Base-by-base conservation (phyloP, 1,140 invertebrate genomes). In the Drosophila biarmipes region DNA sequence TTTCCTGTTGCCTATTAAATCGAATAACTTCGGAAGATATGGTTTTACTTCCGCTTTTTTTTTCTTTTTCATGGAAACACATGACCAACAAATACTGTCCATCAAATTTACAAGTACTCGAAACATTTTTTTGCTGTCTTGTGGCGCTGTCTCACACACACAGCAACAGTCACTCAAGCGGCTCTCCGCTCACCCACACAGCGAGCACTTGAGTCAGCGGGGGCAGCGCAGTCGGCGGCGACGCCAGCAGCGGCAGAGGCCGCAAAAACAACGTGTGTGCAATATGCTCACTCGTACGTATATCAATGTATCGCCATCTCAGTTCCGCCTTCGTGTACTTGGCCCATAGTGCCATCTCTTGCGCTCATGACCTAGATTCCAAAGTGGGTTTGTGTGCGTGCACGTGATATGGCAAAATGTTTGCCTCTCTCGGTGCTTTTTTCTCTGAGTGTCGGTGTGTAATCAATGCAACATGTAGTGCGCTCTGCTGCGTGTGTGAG, bases 351-450 rank as follows among this genome's bases (percentile, higher is more conserved):
- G 86, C 90, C 80, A 89, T 91, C 90, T 91, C 86, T 91, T 91
- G 80, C 90, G 90, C 90, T 91, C 90, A 91, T 91, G 90, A 91
- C 90, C 90, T 90, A 91, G 90, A 91, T 91, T 91, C 85, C 85
- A 72, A 6, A 61, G 64, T 57, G 66, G 49, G 35, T 37, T 43
- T 57, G 80, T 90, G 59, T 89, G 69, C 46, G 77, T 90, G 86
- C 85, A 90, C 86, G 80, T 90, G 86, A 90, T 90, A 85, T 81
- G 81, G 78, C 78, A 80, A 84, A 77, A 78, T 73, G 78, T 71
- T 64, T 59, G 55, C 38, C 43, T 69, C 42, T 77, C 52, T 35
- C n/a, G 37, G 29, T 11, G 40, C 12, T 43, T 53, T 51, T 21
- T 12, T 27, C 48, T 59, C 54, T 55, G 51, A 46, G 37, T 35